Base-by-base conservation (phyloP, 2,113 vertebrate genomes). In the Callithrix jacchus region DNA sequence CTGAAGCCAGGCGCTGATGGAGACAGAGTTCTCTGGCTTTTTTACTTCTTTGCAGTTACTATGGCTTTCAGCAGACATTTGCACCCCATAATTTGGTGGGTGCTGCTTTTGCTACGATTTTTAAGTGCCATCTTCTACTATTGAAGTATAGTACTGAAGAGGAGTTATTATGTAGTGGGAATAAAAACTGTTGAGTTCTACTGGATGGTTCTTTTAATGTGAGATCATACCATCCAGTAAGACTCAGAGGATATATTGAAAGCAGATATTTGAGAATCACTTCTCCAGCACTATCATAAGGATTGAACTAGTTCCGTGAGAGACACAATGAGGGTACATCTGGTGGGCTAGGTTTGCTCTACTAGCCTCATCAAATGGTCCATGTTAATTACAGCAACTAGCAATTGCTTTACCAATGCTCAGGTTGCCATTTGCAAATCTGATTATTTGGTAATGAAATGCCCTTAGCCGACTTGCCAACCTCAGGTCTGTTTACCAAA, bases 181-280 rank as follows among this genome's bases (percentile, higher is more conserved):
- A 47, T 89, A 92, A 76, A 93, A 93, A 37, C 23, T 92, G 25
- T 83, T 93, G 47, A 89, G 40, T 5, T 93, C 58, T 82, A 68
- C 7, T 95, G 40, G 42, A 68, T 87, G 23, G n/a, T 84, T 93
- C 64, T 66, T 93, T 94, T 87, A 89, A 49, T 68, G 56, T 96
- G 71, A 96, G 21, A 91, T 74, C 82, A 54, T 94, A 27, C 5
- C 64, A 45, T 84, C 42, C n/a, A 94, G 5, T 37, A 79, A 91
- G 11, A 80, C n/a, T 64, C 17, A 90, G 37, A 96, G 58, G 86
- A 80, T 80, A 35, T 80, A 87, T 4, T 95, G 10, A 79, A 93
- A 73, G 35, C 37, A 89, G 35, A 66, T 95, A 90, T 92, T 91
- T 96, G 42, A 90, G 52, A 96, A 93, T 93, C 79, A 93, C n/a